Conservation (phyloP, 2,113 vertebrate genomes). For the Tyrannus savana region DNA sequence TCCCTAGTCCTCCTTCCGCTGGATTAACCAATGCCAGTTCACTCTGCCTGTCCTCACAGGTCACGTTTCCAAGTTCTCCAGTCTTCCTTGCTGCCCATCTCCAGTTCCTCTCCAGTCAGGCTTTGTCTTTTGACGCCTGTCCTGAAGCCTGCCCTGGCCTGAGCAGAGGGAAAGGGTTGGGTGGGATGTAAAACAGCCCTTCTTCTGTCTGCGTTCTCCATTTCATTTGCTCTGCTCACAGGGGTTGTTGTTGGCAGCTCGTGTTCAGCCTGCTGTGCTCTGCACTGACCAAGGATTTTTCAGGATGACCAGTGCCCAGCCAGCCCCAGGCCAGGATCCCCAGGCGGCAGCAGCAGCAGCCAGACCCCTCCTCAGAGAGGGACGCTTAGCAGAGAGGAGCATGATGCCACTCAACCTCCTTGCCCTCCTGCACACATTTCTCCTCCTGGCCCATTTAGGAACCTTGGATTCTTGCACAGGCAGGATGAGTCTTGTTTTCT, state of each 20-base stretch:
- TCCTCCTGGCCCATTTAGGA: background rate
- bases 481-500: constrained; percentile 29
- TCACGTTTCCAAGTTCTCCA: background rate
- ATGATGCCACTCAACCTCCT: background rate
- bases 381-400: accelerated
- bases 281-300: background rate
- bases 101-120: background rate
- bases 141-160: background rate
- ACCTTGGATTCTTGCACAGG: background rate
- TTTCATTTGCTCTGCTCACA: background rate
- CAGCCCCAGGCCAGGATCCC: background rate
- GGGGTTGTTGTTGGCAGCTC: background rate
- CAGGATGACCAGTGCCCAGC: background rate
- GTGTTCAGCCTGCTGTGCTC: background rate
- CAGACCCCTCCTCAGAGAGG: background rate
- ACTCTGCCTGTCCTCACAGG: background rate
- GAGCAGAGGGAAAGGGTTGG: background rate
- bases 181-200: accelerated
- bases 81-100: background rate
- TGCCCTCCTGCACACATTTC: background rate
- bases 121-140: background rate
- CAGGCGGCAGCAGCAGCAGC: background rate
- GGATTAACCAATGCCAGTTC: background rate
- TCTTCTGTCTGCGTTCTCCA: background rate
- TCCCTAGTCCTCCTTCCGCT: background rate